A percentile compares a stretch with the other conserved stretches of the same genome.
Evolutionary conservation across 2,888 invertebrate genomes (phyloP).

Genomic region (Galerucella nymphaeae): DNA sequence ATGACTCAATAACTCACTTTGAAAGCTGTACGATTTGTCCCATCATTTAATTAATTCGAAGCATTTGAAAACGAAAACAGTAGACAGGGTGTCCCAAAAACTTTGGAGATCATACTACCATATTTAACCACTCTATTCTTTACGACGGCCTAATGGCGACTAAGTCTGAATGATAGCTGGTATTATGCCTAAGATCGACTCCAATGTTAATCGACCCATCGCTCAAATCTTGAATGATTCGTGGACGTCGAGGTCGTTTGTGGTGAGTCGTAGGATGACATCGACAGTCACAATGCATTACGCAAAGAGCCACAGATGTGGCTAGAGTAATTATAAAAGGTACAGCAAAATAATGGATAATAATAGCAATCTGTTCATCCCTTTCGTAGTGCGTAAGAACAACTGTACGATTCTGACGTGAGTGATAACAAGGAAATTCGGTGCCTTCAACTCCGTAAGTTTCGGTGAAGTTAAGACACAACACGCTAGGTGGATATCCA

Average conservation of each 20-base stretch:
- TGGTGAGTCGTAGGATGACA: constrained; percentile 75
- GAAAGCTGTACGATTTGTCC: background rate
- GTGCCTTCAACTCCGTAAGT: constrained; percentile 77
- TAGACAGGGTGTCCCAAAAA: too few species aligned
- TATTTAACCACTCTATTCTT: constrained; percentile 8
- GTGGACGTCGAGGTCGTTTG: constrained; percentile 74
- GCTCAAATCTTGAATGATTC: constrained; percentile 73
- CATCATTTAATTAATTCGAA: background rate
- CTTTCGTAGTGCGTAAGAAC: constrained; percentile 87
- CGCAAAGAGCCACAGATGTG: constrained; percentile 86
- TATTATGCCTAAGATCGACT: constrained; percentile 72
- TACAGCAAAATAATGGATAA: constrained; percentile 85
- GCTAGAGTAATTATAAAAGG: constrained; percentile 86
- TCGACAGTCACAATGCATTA: constrained; percentile 88
- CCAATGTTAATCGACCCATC: constrained; percentile 79
- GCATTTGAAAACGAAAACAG: too few species aligned
- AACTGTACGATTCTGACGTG: constrained; percentile 82
- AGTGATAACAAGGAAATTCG: constrained; percentile 75
- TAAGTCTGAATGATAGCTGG: constrained; percentile 62
- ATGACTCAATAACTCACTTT: constrained; percentile 21
- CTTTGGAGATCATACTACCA: too few species aligned
- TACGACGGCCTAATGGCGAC: constrained; percentile 62
- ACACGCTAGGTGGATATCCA: constrained; percentile 82
- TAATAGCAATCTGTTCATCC: constrained; percentile 83
- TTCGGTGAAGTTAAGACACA: constrained; percentile 80